Evolutionary conservation across 1,140 invertebrate genomes (phyloP), one percentile per base, ranked within the genome.

Genomic region (Anastatus disparis): DNA sequence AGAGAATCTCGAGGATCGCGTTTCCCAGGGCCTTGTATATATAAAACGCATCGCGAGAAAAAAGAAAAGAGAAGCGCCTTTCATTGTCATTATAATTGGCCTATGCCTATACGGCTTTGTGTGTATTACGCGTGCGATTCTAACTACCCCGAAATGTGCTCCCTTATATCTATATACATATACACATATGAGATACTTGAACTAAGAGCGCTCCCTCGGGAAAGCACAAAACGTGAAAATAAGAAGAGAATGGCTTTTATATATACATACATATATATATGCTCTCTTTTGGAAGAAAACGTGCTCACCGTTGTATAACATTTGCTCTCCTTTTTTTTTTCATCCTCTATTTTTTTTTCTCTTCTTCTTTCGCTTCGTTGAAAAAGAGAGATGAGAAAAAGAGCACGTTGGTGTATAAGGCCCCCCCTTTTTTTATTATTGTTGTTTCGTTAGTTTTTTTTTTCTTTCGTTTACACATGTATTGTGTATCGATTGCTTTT

Each of bases 41-140:
- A n/a, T n/a, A n/a, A n/a, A n/a, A n/a, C n/a, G n/a, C n/a, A n/a
- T n/a, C n/a, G n/a, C n/a, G n/a, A n/a, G n/a, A n/a, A n/a, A n/a
- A n/a, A n/a, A n/a, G n/a, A n/a, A n/a, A n/a, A n/a, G n/a, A n/a
- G n/a, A n/a, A n/a, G 77, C 77, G 77, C 78, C 67, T 71, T 70
- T 78, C 79, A 84, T 85, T 85, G 84, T 85, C 84, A 84, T 84
- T 84, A 79, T 84, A 85, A 85, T 84, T 85, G 82, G 81, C 77
- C 79, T n/a, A n/a, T n/a, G n/a, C n/a, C n/a, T n/a, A n/a, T n/a
- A 52, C 78, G 55, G 78, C 79, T 81, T 84, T 85, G 80, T 84
- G 79, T 13, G 24, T 20, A 9, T 38, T 31, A 82, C 76, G 78
- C 80, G 77, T 79, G 81, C 79, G 82, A 84, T 4, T 84, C 78